These are phyloP conservation scores for Aradophagus sp. DNA, from an alignment of 1,140 invertebrate species.

Conservation along the genomic window DNA sequence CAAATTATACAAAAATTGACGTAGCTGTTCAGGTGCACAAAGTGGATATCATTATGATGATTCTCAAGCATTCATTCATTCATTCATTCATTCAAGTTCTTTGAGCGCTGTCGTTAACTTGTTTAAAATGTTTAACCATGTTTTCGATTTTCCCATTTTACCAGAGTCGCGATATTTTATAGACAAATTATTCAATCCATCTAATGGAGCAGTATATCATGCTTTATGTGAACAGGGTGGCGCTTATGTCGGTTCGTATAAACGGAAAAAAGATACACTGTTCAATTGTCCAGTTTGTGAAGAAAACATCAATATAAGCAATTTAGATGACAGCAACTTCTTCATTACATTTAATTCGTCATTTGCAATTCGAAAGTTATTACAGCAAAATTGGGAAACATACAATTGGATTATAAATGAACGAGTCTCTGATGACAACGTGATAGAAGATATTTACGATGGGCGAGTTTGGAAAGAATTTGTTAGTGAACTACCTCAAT, in stretches of 20 bases:
- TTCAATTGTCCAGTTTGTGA: constrained; percentile 5
- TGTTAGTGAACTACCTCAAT: constrained; percentile 2
- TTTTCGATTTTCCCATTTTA: constrained; percentile 13
- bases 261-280: not conserved
- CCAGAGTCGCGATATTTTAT: constrained; percentile 13
- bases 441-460: constrained; percentile 12
- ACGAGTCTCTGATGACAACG: not conserved
- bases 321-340: constrained; percentile 5
- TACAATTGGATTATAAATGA: constrained; percentile 16
- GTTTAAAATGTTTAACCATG: constrained; percentile 15
- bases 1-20: constrained; percentile 1
- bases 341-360: constrained; percentile 24
- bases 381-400: constrained; percentile 9
- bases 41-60: constrained; percentile 7
- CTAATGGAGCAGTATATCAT: constrained; percentile 10
- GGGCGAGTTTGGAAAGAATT: constrained; percentile 10
- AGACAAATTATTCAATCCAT: constrained; percentile 21
- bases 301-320: constrained; percentile 8
- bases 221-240: constrained; percentile 14
- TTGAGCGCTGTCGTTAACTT: constrained; percentile 2
- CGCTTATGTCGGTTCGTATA: constrained; percentile 11
- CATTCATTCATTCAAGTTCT: constrained; percentile 5
- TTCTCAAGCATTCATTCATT: constrained; percentile 6
- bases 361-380: constrained; percentile 9
- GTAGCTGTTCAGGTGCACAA: not conserved